A percentile compares a stretch with the other conserved stretches of the same genome.
phyloP scores from a whole-genome alignment of 2,888 invertebrate species.

The Argynnis bischoffii region DNA sequence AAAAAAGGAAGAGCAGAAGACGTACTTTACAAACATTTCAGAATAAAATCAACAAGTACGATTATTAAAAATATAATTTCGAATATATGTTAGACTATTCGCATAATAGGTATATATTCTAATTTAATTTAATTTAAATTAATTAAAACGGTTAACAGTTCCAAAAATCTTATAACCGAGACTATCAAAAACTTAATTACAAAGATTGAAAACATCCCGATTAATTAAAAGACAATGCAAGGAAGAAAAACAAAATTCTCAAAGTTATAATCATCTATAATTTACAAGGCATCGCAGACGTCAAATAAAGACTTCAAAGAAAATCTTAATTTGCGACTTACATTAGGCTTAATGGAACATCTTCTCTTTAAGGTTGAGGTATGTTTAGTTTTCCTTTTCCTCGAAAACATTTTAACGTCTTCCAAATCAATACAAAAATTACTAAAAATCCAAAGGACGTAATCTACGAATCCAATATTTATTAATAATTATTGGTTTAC shows the following conservation, averaged over 20 bases:
- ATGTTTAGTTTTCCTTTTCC: slow-evolving; percentile 39
- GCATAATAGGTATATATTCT: too few species aligned
- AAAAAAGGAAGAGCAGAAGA: too few species aligned
- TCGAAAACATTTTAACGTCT: slow-evolving; percentile 36
- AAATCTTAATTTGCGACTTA: slow-evolving; percentile 38
- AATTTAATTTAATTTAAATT: too few species aligned
- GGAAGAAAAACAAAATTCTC: slow-evolving; percentile 8
- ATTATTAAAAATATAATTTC: too few species aligned
- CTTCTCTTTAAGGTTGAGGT: slow-evolving; percentile 41
- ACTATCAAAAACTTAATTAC: not conserved
- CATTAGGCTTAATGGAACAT: slow-evolving; percentile 42
- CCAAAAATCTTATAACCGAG: not conserved
- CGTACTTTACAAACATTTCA: too few species aligned
- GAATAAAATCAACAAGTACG: too few species aligned
- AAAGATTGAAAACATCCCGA: slow-evolving; percentile 2
- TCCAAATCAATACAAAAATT: slow-evolving; percentile 10
- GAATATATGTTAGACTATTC: too few species aligned
- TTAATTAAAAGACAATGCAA: slow-evolving; percentile 15
- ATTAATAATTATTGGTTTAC: too few species aligned
- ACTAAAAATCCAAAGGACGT: too few species aligned
- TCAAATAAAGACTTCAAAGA: slow-evolving; percentile 15
- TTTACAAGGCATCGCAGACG: not conserved
- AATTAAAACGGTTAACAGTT: not conserved
- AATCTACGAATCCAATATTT: too few species aligned
- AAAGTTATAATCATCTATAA: not conserved